Evolutionary conservation across 2,888 invertebrate genomes (phyloP).

Genomic region (Catonia carolina): DNA sequence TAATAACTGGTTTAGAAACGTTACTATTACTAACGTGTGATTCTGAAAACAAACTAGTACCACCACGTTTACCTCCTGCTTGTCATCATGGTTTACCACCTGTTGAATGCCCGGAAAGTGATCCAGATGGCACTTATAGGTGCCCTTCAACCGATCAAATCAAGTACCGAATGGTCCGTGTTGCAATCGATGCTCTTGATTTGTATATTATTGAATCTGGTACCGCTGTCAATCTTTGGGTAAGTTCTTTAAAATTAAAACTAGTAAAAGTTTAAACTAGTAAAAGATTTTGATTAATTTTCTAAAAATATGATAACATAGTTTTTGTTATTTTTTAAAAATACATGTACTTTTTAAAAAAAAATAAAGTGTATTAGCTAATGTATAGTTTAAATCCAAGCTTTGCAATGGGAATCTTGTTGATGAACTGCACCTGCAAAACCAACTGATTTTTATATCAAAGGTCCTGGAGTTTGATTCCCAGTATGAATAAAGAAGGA

Average conservation of each 20-base stretch:
- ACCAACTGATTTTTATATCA: too few relatives aligned
- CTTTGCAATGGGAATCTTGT: too few relatives aligned
- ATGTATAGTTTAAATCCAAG: neutral
- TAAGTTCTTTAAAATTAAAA: conserved; percentile 40
- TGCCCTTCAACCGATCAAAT: conserved; percentile 78
- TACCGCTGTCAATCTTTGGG: conserved; percentile 80
- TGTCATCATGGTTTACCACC: conserved; percentile 75
- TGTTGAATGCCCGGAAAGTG: conserved; percentile 60
- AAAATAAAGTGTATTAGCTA: conserved; percentile 15
- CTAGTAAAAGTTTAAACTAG: too few relatives aligned
- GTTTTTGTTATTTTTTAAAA: too few relatives aligned
- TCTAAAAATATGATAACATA: too few relatives aligned
- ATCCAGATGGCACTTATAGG: conserved; percentile 46
- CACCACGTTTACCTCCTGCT: conserved; percentile 68
- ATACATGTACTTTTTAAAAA: too few relatives aligned
- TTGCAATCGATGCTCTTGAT: conserved; percentile 83
- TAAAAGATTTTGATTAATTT: too few relatives aligned
- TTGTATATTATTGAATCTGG: conserved; percentile 85
- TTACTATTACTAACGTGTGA: conserved; percentile 78
- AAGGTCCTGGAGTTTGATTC: too few relatives aligned
- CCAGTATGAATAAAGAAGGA: too few relatives aligned
- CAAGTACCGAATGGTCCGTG: conserved; percentile 88
- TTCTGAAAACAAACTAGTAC: conserved; percentile 81
- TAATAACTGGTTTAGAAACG: conserved; percentile 83
- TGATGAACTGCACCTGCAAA: too few relatives aligned